Base-by-base conservation (phyloP, 2,113 vertebrate species). In the Lycocorax pyrrhopterus region DNA sequence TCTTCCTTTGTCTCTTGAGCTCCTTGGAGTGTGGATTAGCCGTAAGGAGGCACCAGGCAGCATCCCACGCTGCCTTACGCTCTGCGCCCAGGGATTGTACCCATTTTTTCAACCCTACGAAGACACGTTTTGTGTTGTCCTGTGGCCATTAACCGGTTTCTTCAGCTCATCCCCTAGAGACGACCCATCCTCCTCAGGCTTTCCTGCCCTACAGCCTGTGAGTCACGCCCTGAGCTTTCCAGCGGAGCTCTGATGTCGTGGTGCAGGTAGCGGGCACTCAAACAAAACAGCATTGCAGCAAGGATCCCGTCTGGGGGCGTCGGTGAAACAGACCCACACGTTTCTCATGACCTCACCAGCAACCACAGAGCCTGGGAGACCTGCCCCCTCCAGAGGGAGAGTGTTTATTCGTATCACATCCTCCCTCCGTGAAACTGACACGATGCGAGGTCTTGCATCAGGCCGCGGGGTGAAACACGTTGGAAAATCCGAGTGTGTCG, bases 311-410 rank as follows among this genome's bases (percentile, higher is more conserved):
- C 63, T 49, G 51, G 37, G 53, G 63, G 10, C 7, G 41, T 46
- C 71, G 58, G 29, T 63, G 33, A 33, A 58, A 58, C 72, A 94
- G 83, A 88, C 90, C 79, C 68, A 93, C 88, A 86, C 14, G 2
- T 88, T 97, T 97, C 95, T 93, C 92, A 96, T 86, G 51, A 58
- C 47, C 92, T 93, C 79, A 90, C 89, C 62, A 90, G 55, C 88
- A 92, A 26, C 63, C 21, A 6, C 63, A 63, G 64, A 83, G 90
- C 75, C 39, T 16, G 79, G 75, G 94, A 43, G 83, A 92, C 79
- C 72, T 93, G 64, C 51, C 68, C 29, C 59, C 32, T 43, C 52
- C 11, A n/a, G 63, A 41, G 43, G 68, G 43, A 81, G 37, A 44
- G 49, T 82, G 46, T 69, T 95, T 79, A 56, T 91, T 51, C 44